Percentiles rank a stretch among this genome's conserved stretches.
phyloP scores from a whole-genome alignment of 2,113 vertebrate species.

The Neodon shergylaensis region DNA sequence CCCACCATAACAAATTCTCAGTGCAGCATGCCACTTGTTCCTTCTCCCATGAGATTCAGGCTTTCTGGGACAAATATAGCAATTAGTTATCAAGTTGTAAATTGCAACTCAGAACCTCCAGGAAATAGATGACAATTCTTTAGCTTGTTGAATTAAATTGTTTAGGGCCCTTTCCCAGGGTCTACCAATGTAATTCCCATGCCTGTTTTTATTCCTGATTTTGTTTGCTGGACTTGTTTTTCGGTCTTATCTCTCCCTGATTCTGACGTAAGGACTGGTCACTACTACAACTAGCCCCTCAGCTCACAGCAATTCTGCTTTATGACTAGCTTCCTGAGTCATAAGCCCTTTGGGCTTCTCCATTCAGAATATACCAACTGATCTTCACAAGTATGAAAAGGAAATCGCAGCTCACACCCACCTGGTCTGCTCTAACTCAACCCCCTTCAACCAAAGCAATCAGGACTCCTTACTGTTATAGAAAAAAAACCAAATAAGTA shows the following conservation, averaged over 20 bases:
- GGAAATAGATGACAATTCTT: constrained; percentile 48
- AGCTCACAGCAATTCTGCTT: neutral
- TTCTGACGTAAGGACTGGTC: neutral
- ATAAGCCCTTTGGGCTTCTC: neutral
- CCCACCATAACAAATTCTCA: constrained; percentile 23
- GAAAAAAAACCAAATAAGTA: constrained; percentile 31
- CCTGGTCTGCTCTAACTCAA: neutral
- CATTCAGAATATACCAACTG: neutral
- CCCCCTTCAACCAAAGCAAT: neutral
- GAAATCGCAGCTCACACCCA: neutral
- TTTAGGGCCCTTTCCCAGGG: constrained; percentile 34
- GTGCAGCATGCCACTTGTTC: neutral
- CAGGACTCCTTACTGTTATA: neutral
- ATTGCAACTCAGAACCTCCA: constrained; percentile 33
- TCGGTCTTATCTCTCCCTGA: neutral
- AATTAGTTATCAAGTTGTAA: constrained; percentile 21
- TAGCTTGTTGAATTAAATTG: constrained; percentile 22
- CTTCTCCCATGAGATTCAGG: constrained; percentile 2
- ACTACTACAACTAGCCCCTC: neutral
- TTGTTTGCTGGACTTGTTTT: neutral
- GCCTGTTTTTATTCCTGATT: neutral
- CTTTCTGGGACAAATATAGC: constrained; percentile 21
- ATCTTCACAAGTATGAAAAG: neutral
- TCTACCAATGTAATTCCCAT: constrained; percentile 15
- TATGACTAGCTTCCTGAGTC: neutral